Conservation (phyloP, 2,113 vertebrate species). For the Epinephelus fuscoguttatus region DNA sequence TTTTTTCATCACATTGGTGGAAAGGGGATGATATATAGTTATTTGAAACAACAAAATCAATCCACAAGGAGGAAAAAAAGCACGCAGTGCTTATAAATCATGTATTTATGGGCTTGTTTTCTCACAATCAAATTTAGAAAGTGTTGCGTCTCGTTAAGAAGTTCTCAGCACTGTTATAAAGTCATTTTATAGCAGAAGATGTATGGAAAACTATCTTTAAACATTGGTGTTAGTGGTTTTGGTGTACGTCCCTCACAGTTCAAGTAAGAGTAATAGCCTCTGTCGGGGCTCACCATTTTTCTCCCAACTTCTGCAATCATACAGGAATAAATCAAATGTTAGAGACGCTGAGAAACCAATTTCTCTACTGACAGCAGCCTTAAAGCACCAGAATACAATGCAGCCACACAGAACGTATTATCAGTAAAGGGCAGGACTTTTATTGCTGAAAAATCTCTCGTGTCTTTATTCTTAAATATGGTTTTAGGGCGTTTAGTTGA, state of each 20-base stretch:
- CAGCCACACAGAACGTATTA: background rate
- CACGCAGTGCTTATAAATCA: background rate
- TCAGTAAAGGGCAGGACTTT: background rate
- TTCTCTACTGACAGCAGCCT: constrained; percentile 17
- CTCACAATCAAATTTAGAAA: background rate
- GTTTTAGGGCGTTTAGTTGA: background rate
- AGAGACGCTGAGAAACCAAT: constrained; percentile 29
- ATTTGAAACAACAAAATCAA: too few relatives aligned
- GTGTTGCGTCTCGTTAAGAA: background rate
- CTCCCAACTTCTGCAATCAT: constrained; percentile 26
- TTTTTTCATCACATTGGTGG: too few relatives aligned
- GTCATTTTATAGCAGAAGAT: background rate
- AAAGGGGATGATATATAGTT: too few relatives aligned
- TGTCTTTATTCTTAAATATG: background rate
- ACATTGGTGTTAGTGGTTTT: constrained; percentile 5
- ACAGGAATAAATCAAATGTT: constrained; percentile 34
- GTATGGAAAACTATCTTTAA: background rate
- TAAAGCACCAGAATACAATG: background rate
- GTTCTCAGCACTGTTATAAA: background rate
- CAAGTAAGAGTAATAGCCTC: constrained; percentile 5
- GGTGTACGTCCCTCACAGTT: background rate
- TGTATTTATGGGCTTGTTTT: background rate
- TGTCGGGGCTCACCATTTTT: constrained; percentile 13
- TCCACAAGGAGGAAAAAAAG: too few relatives aligned
- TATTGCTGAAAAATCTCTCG: background rate